Conservation (phyloP, 2,113 vertebrate genomes). For the Pampusana beccarii region DNA sequence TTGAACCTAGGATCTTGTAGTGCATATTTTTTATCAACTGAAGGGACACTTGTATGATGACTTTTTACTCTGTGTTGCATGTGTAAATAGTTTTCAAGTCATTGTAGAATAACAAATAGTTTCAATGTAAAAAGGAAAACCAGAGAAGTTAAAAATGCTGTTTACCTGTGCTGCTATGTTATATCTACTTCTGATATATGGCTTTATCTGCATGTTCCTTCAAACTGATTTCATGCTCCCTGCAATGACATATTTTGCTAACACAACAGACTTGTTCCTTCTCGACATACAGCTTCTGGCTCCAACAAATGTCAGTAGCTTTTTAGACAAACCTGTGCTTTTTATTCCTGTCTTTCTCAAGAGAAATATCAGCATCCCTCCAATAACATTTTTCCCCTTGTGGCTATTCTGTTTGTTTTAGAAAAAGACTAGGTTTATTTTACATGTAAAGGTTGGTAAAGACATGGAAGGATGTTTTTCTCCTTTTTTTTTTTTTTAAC, state of each 20-base stretch:
- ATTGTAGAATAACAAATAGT: not conserved
- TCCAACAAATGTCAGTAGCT: conserved; percentile 57
- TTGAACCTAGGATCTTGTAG: not conserved
- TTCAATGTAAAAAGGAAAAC: not conserved
- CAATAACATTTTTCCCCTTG: not conserved
- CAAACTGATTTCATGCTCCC: conserved; percentile 39
- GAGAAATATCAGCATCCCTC: conserved; percentile 21
- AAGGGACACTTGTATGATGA: not conserved
- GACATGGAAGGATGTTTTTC: not conserved
- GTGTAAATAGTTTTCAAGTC: not conserved
- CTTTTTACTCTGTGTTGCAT: not conserved
- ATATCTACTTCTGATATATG: not conserved
- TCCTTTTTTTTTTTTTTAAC: not conserved
- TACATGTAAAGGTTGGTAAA: not conserved
- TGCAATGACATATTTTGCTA: conserved; percentile 62
- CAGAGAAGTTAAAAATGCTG: not conserved
- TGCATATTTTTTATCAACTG: not conserved
- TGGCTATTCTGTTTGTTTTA: conserved; percentile 34
- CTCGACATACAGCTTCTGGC: conserved; percentile 23
- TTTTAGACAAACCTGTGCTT: conserved; percentile 58
- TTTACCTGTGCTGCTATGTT: not conserved
- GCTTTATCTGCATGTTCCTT: conserved; percentile 52
- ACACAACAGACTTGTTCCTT: conserved; percentile 59
- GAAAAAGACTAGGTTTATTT: conserved; percentile 14
- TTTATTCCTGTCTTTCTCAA: conserved; percentile 48